Percentiles rank a stretch among this genome's conserved stretches.
Evolutionary conservation across 2,797 vertebrate genomes (phyloP).

Genomic region (Urosaurus nigricauda): DNA sequence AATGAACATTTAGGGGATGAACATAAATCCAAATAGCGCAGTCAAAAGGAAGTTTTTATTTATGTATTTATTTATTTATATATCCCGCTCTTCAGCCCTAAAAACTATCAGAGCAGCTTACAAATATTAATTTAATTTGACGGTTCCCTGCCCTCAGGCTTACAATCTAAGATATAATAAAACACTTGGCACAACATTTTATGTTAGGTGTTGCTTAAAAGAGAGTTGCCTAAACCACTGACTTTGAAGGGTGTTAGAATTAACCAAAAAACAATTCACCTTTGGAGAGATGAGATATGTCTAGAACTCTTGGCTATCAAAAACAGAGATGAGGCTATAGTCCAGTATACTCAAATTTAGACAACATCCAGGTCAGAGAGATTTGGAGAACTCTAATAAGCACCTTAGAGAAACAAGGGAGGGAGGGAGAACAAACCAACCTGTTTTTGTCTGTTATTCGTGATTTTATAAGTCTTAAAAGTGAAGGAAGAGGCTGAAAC

Average conservation of each 20-base stretch:
- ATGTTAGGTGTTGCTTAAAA: neutral
- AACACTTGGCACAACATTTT: neutral
- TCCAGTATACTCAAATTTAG: neutral
- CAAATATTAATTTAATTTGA: too few species aligned
- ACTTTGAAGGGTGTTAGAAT: neutral
- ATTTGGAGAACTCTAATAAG: neutral
- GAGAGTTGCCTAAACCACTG: neutral
- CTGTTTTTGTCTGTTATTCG: neutral
- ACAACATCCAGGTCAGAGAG: neutral
- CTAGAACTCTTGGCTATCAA: neutral
- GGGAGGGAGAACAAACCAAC: neutral
- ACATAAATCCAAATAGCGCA: neutral
- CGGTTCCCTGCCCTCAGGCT: too few species aligned
- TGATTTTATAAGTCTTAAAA: neutral
- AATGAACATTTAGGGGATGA: conserved; percentile 1
- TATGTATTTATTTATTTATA: too few species aligned
- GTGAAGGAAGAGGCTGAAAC: neutral
- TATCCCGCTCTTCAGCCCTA: too few species aligned
- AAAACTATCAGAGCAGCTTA: too few species aligned
- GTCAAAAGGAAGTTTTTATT: neutral
- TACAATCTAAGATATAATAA: neutral
- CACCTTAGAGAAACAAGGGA: neutral
- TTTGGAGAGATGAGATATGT: neutral
- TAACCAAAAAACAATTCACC: neutral
- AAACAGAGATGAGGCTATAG: neutral